phyloP scores from a whole-genome alignment of 2,113 vertebrate genomes.

The Numenius arquata region DNA sequence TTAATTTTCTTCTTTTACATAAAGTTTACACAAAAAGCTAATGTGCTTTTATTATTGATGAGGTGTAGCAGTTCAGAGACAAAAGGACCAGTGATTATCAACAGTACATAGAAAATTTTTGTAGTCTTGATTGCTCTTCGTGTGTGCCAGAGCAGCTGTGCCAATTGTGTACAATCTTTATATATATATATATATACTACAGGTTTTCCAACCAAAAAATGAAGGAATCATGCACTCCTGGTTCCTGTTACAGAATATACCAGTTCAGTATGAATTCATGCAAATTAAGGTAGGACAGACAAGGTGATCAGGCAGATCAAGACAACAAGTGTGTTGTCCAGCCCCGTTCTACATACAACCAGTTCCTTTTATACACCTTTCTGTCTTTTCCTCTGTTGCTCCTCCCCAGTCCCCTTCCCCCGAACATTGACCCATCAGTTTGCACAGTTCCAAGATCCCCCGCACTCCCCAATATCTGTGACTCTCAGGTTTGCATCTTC shows the following conservation, averaged over 20 bases:
- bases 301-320: not conserved
- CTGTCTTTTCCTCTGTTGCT: not conserved
- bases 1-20: not conserved
- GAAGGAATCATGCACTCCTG: not conserved
- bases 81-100: not conserved
- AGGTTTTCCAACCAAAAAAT: not conserved
- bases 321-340: not conserved
- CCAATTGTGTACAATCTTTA: not conserved
- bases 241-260: not conserved
- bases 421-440: not conserved
- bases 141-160: not conserved
- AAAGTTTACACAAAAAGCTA: not conserved
- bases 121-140: not conserved
- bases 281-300: not conserved
- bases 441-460: not conserved
- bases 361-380: not conserved
- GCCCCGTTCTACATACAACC: not conserved
- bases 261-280: not conserved
- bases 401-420: not conserved
- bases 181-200: not conserved
- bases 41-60: not conserved
- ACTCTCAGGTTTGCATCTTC: not conserved
- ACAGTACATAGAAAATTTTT: not conserved
- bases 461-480: accelerated
- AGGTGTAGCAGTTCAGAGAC: not conserved